Base-by-base conservation (phyloP, 1,140 invertebrate species). In the Psilanteris sp. region DNA sequence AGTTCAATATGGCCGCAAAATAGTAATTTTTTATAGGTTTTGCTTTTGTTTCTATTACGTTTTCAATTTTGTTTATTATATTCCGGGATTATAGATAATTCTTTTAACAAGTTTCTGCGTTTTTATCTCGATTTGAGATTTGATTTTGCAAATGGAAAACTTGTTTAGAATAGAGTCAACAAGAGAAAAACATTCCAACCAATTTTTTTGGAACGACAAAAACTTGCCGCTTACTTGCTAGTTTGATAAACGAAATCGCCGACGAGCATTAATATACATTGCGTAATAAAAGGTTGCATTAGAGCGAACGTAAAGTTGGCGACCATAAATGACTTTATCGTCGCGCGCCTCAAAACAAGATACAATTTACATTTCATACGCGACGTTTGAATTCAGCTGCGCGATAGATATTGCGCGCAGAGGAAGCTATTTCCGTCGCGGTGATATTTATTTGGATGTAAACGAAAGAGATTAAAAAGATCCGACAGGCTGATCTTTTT, bases 391-490 rank as follows among this genome's bases (percentile, higher is more conserved):
- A 44, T 54, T 29, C 44, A 24, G 8, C 27, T 15, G 24, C 26
- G 54, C 41, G 54, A 22, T 14, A 46, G 46, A 52, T 54, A 66
- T 54, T 66, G 61, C 43, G 26, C 16, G n/a, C 13, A 5, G 22
- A 29, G 36, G 5, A 54, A 55, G 48, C 48, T 27, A 67, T 67
- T 67, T 67, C 24, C 26, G 8, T 18, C 11, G 27, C 18, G 39
- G 14, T 32, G 48, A 36, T 55, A 67, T 54, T 67, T 67, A 67
- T 54, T 67, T 36, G n/a, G 62, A 54, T 55, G 39, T 44, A 66
- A 66, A 66, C 29, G 48, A 54, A 18, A 44, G 22, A 54, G 48
- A 66, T 66, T 66, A 66, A 66, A 54, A 54, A 66, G 48, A 44
- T 36, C 11, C 14, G 22, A 44, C 31, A 31, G n/a, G 11, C 13